Conservation (phyloP, 2,797 vertebrate genomes). For the Syndactyla subalaris region DNA sequence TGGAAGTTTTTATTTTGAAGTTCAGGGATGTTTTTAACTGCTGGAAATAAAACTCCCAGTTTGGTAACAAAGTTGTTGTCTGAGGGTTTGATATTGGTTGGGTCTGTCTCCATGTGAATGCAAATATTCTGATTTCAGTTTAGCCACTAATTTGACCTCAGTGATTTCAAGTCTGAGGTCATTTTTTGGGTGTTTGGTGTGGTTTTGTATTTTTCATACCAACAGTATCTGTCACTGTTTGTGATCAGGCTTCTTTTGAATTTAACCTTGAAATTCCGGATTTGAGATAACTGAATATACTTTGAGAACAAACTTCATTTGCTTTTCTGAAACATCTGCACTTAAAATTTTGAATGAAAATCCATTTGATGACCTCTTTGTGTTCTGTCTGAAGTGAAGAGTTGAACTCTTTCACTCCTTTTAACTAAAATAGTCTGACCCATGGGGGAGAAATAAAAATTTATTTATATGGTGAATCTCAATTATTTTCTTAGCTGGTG, state of each 20-base stretch:
- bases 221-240: background rate
- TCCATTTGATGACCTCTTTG: background rate
- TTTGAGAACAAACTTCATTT: background rate
- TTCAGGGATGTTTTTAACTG: background rate
- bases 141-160: background rate
- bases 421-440: background rate
- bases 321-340: background rate
- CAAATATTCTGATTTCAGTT: background rate
- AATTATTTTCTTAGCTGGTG: background rate
- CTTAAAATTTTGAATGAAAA: background rate
- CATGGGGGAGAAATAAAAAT: background rate
- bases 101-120: background rate
- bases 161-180: background rate
- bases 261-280: conserved; percentile 7
- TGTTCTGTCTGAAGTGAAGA: background rate
- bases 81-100: background rate
- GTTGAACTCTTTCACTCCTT: background rate
- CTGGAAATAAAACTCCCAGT: background rate
- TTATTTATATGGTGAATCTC: background rate
- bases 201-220: background rate
- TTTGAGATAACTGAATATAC: background rate
- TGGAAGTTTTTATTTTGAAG: background rate
- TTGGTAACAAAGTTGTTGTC: background rate
- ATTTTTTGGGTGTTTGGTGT: background rate
- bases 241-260: background rate